Conservation (phyloP, 1,140 invertebrate genomes). For the Drosophila littoralis region DNA sequence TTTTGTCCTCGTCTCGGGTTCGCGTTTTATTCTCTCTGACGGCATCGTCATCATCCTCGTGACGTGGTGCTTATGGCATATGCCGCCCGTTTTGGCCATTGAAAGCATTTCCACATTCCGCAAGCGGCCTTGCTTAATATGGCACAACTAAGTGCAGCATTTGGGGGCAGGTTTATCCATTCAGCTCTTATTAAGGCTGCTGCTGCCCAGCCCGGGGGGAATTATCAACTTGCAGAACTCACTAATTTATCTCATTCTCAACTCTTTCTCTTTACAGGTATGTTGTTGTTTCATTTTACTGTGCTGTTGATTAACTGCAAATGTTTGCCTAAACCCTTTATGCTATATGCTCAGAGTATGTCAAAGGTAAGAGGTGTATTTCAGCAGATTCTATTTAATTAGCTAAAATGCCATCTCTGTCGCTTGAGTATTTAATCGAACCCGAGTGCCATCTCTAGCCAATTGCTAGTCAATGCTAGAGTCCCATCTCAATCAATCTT, state of each 20-base stretch:
- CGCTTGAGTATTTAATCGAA: too few species aligned
- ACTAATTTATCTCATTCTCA: slow-evolving; percentile 25
- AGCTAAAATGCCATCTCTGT: too few species aligned
- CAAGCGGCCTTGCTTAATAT: slow-evolving; percentile 43
- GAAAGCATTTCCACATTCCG: slow-evolving; percentile 43
- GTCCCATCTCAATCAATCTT: too few species aligned
- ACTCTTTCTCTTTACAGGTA: slow-evolving; percentile 46
- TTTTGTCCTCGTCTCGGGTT: background rate
- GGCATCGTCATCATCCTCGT: slow-evolving; percentile 1
- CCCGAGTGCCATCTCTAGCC: too few species aligned
- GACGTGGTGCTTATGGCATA: slow-evolving; percentile 30
- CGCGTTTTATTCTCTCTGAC: background rate
- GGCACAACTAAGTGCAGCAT: background rate
- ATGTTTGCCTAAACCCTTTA: background rate
- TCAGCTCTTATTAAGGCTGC: slow-evolving; percentile 4
- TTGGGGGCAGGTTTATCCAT: slow-evolving; percentile 5
- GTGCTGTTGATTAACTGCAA: slow-evolving; percentile 13
- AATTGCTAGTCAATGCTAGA: too few species aligned
- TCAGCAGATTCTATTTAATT: background rate
- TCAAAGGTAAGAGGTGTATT: background rate
- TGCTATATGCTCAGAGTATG: slow-evolving; percentile 3
- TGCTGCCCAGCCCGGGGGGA: slow-evolving; percentile 1
- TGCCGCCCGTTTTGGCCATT: slow-evolving; percentile 36
- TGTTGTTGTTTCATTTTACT: slow-evolving; percentile 8
- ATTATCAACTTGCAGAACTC: slow-evolving; percentile 17